A percentile compares a stretch with the other conserved stretches of the same genome.
These are phyloP conservation scores for Cheumatopsyche charites DNA, from an alignment of 1,140 invertebrate genomes.

Conservation along the genomic window DNA sequence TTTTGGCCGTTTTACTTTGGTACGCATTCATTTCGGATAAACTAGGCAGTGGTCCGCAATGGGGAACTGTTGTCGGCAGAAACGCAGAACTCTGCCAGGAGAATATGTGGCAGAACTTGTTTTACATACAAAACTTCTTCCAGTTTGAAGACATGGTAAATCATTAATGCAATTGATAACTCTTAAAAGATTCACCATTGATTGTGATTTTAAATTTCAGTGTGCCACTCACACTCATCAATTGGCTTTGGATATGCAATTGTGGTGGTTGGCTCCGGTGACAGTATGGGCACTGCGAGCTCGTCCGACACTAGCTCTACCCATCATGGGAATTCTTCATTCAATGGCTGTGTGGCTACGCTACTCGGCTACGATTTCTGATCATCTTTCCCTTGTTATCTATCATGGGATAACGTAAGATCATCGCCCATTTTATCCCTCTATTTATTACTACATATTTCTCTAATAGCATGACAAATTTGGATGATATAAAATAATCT, in stretches of 20 bases:
- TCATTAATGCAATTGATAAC: not conserved
- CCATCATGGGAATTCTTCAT: constrained; percentile 63
- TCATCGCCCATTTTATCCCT: no score
- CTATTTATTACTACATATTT: constrained; percentile 1
- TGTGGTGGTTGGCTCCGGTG: constrained; percentile 74
- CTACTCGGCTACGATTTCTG: constrained; percentile 63
- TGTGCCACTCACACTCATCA: constrained; percentile 74
- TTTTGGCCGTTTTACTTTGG: constrained; percentile 70
- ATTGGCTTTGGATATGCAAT: constrained; percentile 82
- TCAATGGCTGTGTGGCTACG: constrained; percentile 66
- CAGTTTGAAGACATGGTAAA: constrained; percentile 74
- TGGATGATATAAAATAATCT: not conserved
- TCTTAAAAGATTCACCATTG: not conserved
- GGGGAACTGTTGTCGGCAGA: constrained; percentile 66
- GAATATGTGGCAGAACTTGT: constrained; percentile 72
- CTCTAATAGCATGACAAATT: constrained; percentile 7
- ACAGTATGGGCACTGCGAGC: constrained; percentile 70
- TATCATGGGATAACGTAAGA: constrained; percentile 72
- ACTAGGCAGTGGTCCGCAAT: constrained; percentile 71
- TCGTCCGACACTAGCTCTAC: constrained; percentile 61
- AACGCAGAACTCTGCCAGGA: constrained; percentile 70
- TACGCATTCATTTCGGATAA: constrained; percentile 74
- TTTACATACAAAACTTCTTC: constrained; percentile 75
- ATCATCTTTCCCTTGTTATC: constrained; percentile 67
- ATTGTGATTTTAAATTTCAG: constrained; percentile 57